Evolutionary conservation across 2,113 vertebrate genomes (phyloP), one percentile per base, ranked within the genome.

Genomic region (Nycticorax nycticorax): DNA sequence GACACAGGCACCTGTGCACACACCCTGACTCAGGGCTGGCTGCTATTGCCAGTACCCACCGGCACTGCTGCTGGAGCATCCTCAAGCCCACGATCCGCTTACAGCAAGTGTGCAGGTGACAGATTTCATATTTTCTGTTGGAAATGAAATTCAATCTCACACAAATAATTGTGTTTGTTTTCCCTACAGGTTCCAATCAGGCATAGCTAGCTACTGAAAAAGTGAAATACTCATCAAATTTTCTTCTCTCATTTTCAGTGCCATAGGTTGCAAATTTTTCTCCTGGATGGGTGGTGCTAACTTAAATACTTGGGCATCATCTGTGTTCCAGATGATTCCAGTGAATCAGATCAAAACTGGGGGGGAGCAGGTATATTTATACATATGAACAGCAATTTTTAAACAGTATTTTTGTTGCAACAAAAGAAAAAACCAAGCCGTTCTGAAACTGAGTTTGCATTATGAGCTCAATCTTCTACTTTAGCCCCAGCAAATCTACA

Each of bases 131-230:
- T 85, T 82, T 93, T 88, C 84, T 76, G 28, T 7, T 55, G 50
- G 71, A 94, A 89, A 71, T 63, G 59, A 82, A 96, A 96, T 95
- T 45, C 92, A 96, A 53, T 95, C 84, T 96, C 84, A 56, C 92
- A 75, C 20, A 89, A 95, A 96, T 96, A 95, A 95, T 95, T 95
- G 73, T 55, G 50, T 97, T 91, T 95, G 92, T 97, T 96, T 93
- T 92, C 95, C 73, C 86, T 76, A 62, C 35, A 76, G 93, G 81
- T 50, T 96, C 74, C 91, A 95, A 79, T 95, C 94, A 94, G 57
- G 69, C 92, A 76, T 62, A 91, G 68, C 74, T 20, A 52, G 62
- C 73, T 82, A 91, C 47, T 1, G 63, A 85, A 93, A 96, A 82
- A 85, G 81, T 89, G 87, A 95, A 92, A 92, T 88, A 56, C 74